A percentile compares a stretch with the other conserved stretches of the same genome.
These are phyloP conservation scores for Pseudomyrmex pallidus DNA, from an alignment of 1,140 invertebrate genomes.

Conservation along the genomic window DNA sequence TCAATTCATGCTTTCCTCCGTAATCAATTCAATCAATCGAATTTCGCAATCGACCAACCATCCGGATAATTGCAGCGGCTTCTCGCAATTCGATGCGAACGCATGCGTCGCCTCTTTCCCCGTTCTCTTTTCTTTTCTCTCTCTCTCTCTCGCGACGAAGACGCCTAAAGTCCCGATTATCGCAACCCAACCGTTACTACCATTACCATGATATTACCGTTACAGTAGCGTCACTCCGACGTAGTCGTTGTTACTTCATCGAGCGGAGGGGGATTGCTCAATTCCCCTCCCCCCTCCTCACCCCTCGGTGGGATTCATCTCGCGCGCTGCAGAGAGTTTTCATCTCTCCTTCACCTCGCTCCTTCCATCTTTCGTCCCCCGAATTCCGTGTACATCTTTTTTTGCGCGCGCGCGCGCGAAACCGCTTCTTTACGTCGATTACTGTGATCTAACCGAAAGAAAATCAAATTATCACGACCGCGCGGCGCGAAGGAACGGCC, in stretches of 20 bases:
- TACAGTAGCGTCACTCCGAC: conserved; percentile 66
- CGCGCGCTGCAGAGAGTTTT: not conserved
- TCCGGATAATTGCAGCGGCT: too few species aligned
- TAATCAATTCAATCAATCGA: not conserved
- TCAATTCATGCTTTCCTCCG: too few species aligned
- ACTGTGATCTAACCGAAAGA: conserved; percentile 31
- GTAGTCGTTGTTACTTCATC: conserved; percentile 63
- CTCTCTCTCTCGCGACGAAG: not conserved
- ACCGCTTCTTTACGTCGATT: conserved; percentile 40
- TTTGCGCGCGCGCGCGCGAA: conserved; percentile 32
- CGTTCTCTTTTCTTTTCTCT: not conserved
- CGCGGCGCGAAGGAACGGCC: not conserved
- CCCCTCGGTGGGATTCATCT: conserved; percentile 54
- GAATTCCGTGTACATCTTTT: conserved; percentile 19
- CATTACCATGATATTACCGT: conserved; percentile 53
- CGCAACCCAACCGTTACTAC: conserved; percentile 29
- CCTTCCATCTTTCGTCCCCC: not conserved
- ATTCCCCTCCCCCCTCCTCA: not conserved
- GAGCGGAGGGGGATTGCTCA: conserved; percentile 44
- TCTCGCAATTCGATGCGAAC: too few species aligned
- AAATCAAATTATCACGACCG: conserved; percentile 34
- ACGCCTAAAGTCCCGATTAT: conserved; percentile 35
- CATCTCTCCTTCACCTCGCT: not conserved
- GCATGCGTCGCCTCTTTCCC: not conserved
- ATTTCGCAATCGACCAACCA: not conserved